Evolutionary conservation across 2,888 invertebrate genomes (phyloP).

Genomic region (Sarcophaga subvicina): DNA sequence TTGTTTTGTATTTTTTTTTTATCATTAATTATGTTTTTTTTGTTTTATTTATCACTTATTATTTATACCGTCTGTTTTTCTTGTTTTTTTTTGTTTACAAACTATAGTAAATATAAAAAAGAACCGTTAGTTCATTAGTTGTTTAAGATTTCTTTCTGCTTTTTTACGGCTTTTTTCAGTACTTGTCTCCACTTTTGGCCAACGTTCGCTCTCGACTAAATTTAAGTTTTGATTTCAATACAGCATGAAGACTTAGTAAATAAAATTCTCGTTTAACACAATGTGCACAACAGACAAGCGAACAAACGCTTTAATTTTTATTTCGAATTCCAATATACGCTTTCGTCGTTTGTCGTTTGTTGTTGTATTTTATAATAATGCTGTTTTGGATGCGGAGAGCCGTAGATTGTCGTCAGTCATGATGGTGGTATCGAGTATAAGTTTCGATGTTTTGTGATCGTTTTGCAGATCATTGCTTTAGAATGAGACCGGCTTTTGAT

Average conservation of each 20-base stretch:
- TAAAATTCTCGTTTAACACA: slow-evolving; percentile 51
- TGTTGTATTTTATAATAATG: slow-evolving; percentile 15
- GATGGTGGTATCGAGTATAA: slow-evolving; percentile 33
- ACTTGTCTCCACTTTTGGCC: slow-evolving; percentile 50
- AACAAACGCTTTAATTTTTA: neutral
- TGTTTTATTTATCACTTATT: neutral
- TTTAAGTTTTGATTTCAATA: slow-evolving; percentile 64
- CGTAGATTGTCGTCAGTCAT: slow-evolving; percentile 29
- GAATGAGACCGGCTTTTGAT: slow-evolving; percentile 67
- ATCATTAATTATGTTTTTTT: neutral
- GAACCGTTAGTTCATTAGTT: slow-evolving; percentile 60
- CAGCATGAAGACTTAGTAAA: slow-evolving; percentile 66
- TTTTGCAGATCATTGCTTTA: slow-evolving; percentile 49
- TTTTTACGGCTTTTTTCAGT: slow-evolving; percentile 1
- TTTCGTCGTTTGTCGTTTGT: slow-evolving; percentile 52
- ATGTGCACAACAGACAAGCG: neutral
- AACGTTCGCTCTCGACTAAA: slow-evolving; percentile 66
- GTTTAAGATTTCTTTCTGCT: slow-evolving; percentile 15
- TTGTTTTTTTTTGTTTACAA: neutral
- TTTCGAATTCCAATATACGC: slow-evolving; percentile 48
- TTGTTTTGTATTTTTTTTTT: neutral
- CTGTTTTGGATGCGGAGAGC: slow-evolving; percentile 21
- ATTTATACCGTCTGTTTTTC: too few relatives aligned
- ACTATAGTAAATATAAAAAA: neutral
- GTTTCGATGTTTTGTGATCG: slow-evolving; percentile 54